A percentile compares a stretch with the other conserved stretches of the same genome.
Evolutionary conservation across 2,797 vertebrate genomes (phyloP).

Genomic region (Triplophysa yarkandensis): DNA sequence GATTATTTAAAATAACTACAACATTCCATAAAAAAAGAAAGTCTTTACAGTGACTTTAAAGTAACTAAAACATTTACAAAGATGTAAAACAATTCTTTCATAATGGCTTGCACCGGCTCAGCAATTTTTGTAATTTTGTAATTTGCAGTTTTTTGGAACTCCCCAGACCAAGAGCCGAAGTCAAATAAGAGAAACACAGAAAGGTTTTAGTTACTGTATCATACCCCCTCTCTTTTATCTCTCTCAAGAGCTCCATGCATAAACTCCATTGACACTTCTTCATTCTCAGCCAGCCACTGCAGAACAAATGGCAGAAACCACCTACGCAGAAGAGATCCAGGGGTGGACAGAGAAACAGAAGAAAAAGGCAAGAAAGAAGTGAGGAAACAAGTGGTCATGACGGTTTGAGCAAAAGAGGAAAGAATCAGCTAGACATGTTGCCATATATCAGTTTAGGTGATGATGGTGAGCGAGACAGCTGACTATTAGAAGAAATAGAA

Average conservation of each 20-base stretch:
- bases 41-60: too few species aligned
- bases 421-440: background rate
- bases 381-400: constrained; percentile 4
- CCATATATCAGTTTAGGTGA: background rate
- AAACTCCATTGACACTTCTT: constrained; percentile 96
- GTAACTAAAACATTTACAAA: too few species aligned
- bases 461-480: background rate
- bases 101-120: too few species aligned
- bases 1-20: too few species aligned
- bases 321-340: constrained; percentile 66
- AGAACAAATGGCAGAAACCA: constrained; percentile 97
- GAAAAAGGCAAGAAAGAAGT: constrained; percentile 17
- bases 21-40: too few species aligned
- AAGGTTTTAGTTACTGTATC: constrained; percentile 9
- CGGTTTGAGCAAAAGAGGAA: background rate
- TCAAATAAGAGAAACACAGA: constrained; percentile 10
- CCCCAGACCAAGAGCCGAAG: background rate
- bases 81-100: too few species aligned
- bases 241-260: constrained; percentile 93
- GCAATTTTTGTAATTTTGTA: too few species aligned
- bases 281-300: constrained; percentile 95
- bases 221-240: constrained; percentile 96
- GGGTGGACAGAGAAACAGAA: constrained; percentile 37
- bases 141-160: background rate
- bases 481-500: constrained; percentile 15